Base-by-base conservation (phyloP, 2,113 vertebrate species). In the Zapus hudsonius region DNA sequence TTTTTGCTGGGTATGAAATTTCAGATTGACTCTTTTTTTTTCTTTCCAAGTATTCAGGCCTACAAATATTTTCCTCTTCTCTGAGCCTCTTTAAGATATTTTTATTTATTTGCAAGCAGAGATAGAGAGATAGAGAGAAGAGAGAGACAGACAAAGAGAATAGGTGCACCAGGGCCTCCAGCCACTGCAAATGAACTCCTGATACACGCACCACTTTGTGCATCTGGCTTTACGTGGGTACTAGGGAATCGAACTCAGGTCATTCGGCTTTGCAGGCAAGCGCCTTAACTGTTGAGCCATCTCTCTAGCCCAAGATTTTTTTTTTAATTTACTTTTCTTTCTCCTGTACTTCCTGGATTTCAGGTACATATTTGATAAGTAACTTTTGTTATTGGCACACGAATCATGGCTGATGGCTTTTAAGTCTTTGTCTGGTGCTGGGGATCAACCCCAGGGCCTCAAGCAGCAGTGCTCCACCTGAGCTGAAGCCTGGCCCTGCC, bases 391-490 rank as follows among this genome's bases (percentile, higher is more conserved):
- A 1, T 7, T 23, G 13, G 44, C 78, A 13, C 2, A 57, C 16
- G 2, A 44, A 36, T 52, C 23, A 22, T 1, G 38, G 33, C 5
- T 33, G 36, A 16, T 75, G 13, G 44, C 15, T 36, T 36, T 52
- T 74, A 23, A 17, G 8, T 23, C 36, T 29, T 22, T 19, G 64
- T 29, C 23, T 13, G 1, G 44, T 29, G 15, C 61, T 64, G 15
- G 70, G 59, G 61, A 11, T 8, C 31, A 33, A 42, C 27, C 69
- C 20, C 8, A 12, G 70, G 31, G 72, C 20, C 13, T 67, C 59
- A 16, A 0, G 3, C 69, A 7, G 1, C 74, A 19, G 29, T 0
- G 27, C 42, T 17, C 7, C 7, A 0, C 3, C n/a, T 31, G 63
- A 25, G 22, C 63, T 31, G 52, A 8, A 52, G 5, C 23, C 13